Conservation (phyloP, 2,888 invertebrate genomes). For the Nymphalis c-album region DNA sequence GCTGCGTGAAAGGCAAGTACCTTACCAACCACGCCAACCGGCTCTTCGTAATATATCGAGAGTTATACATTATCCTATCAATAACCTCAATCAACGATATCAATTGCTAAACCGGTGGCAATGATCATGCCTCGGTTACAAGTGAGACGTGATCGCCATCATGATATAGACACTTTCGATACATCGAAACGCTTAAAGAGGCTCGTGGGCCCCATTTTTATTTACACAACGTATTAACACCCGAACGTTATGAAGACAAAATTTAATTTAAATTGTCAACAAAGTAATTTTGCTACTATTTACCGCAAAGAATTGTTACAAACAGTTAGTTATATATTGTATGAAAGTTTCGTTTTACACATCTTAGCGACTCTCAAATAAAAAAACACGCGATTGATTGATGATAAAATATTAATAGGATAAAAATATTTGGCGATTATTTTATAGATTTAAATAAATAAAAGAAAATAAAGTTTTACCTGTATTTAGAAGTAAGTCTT, state of each 20-base stretch:
- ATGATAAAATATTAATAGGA: no score
- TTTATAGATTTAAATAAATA: no score
- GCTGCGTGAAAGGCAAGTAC: no score
- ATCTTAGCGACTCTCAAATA: no score
- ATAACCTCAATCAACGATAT: constrained; percentile 23
- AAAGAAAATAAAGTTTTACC: no score
- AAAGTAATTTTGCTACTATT: not conserved
- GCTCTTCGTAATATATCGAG: no score
- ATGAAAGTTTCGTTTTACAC: not conserved
- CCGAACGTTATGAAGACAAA: not conserved
- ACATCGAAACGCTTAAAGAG: constrained; percentile 25
- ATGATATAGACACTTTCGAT: constrained; percentile 32
- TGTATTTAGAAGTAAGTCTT: not conserved
- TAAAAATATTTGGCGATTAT: no score
- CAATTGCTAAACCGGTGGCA: constrained; percentile 30
- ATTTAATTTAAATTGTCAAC: not conserved
- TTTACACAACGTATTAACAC: constrained; percentile 22
- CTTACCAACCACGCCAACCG: no score
- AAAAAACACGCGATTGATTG: no score
- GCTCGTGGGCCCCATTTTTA: constrained; percentile 23
- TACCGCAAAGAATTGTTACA: not conserved
- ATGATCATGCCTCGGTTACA: constrained; percentile 27
- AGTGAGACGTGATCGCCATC: constrained; percentile 34
- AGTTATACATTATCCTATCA: not conserved
- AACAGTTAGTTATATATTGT: not conserved